Percentiles rank a stretch among this genome's conserved stretches.
These are phyloP conservation scores for Lampris incognitus DNA, from an alignment of 2,113 vertebrate genomes.

Conservation along the genomic window DNA sequence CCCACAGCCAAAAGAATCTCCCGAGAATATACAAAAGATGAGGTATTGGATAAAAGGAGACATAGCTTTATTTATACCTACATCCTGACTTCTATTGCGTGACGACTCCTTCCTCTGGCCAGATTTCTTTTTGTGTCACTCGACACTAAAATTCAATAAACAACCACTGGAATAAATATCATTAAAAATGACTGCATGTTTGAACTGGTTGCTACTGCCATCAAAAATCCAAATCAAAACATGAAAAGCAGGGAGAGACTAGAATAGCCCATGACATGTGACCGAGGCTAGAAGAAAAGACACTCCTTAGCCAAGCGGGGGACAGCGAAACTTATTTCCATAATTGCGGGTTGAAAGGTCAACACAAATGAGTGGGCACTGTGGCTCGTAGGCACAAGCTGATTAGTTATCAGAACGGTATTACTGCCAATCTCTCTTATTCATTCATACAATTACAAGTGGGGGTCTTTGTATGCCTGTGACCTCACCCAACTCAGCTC, in stretches of 20 bases:
- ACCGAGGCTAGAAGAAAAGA: constrained; percentile 62
- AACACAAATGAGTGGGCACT: constrained; percentile 81
- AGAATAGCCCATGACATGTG: constrained; percentile 64
- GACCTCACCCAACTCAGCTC: constrained; percentile 47
- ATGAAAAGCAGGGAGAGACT: constrained; percentile 42
- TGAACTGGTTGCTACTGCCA: background rate
- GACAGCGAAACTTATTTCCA: constrained; percentile 81
- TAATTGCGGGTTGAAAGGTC: constrained; percentile 86
- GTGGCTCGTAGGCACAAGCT: constrained; percentile 67
- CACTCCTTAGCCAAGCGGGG: constrained; percentile 73
- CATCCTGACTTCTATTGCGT: background rate
- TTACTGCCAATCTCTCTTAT: constrained; percentile 82
- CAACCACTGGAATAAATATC: background rate
- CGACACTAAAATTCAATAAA: background rate
- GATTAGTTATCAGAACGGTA: constrained; percentile 85
- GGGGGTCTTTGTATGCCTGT: constrained; percentile 69
- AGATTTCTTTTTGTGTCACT: background rate
- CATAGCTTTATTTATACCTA: too few species aligned
- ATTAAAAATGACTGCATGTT: background rate
- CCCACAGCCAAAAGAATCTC: constrained; percentile 1
- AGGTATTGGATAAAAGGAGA: too few species aligned
- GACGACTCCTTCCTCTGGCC: background rate
- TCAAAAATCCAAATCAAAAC: constrained; percentile 22
- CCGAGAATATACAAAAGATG: background rate
- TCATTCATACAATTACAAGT: constrained; percentile 78